Conservation (phyloP, 2,113 vertebrate genomes). For the cat (Felis catus) region DNA sequence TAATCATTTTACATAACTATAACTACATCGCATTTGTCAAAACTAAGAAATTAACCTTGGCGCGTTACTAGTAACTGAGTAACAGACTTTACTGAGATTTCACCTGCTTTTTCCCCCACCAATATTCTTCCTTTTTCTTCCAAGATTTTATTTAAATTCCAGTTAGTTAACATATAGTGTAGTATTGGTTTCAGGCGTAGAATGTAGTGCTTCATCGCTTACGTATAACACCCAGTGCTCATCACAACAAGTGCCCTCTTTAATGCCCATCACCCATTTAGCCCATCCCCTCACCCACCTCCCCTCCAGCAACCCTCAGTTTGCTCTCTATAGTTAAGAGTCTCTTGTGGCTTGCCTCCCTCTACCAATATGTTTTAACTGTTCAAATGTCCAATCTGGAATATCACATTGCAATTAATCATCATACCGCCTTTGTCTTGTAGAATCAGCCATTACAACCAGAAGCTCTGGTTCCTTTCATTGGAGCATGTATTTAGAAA, state of each 20-base stretch:
- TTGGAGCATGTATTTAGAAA: neutral
- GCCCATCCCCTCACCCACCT: no score
- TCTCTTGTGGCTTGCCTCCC: no score
- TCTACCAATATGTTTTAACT: neutral
- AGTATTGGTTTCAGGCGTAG: no score
- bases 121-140: neutral
- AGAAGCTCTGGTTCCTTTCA: neutral
- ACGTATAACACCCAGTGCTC: no score
- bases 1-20: neutral
- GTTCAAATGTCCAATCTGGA: neutral
- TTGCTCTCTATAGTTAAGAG: no score
- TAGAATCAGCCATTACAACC: neutral
- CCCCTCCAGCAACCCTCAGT: no score
- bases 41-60: neutral
- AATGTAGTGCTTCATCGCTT: no score
- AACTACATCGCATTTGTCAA: neutral
- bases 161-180: no score
- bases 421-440: neutral
- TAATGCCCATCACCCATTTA: no score
- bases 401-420: neutral
- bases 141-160: no score
- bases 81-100: neutral
- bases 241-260: no score
- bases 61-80: neutral
- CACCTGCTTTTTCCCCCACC: neutral